Evolutionary conservation across 2,797 vertebrate species (phyloP), one percentile per base, ranked within the genome.

Genomic region (Coluber constrictor): DNA sequence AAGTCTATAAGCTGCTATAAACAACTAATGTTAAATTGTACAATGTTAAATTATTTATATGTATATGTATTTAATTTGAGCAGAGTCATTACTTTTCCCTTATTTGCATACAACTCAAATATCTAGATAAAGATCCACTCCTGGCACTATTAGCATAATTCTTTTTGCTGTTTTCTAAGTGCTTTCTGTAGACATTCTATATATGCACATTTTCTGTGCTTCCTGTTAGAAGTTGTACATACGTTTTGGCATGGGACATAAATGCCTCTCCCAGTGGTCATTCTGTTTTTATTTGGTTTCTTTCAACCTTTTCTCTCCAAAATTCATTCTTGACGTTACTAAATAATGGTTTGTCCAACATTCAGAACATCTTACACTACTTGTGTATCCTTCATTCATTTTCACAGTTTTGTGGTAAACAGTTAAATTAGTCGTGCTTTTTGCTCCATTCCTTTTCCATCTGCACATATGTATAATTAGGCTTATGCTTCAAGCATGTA

Each of bases 1-100:
- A 96, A 98, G 99, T 97, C 87, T 93, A 2, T 20, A 94, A 27
- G 11, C 9, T 27, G 5, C 3, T 60, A 47, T 89, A 47, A 87
- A 70, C 86, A 15, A 79, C 37, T 87, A 13, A 56, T 66, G 51
- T 57, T 86, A 32, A 57, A 83, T 89, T 86, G 7, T 18, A 43
- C 32, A 93, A 61, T 12, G 12, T 25, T 51, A 37, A 37, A 37
- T 37, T 79, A 27, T 90, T 3, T 11, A 23, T 79, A 74, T 61
- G 27, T 23, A 90, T 18, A 66, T 32, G n/a, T 23, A 56, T 90
- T 32, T 47, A 54, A 11, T 51, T 37, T 91, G 15, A 11, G 1
- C 12, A 29, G 74, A 90, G 54, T 16, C 32, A 83, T 83, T 43
- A 32, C 83, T 59, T 3, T 18, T 74, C 86, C 32, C 16, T 32